Conservation (phyloP, 2,797 vertebrate species). For the Nyctalus aviator region DNA sequence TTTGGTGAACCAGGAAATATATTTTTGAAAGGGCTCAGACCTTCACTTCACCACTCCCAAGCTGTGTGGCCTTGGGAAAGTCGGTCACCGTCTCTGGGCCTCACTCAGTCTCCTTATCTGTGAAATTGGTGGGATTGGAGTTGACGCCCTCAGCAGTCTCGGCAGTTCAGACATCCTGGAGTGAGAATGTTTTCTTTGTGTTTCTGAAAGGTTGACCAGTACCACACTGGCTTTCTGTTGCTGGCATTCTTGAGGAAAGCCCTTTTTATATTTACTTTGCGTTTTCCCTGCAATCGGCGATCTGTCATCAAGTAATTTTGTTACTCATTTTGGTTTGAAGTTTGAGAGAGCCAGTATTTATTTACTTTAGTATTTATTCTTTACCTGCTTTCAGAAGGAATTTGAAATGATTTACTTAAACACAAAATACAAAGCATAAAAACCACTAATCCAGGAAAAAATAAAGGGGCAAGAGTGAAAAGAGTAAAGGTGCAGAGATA, state of each 20-base stretch:
- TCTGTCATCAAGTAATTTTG: conserved; percentile 27
- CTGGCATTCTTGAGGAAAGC: background rate
- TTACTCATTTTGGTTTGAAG: conserved; percentile 41
- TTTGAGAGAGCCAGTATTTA: conserved; percentile 9
- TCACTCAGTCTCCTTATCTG: background rate
- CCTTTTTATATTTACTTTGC: conserved; percentile 39
- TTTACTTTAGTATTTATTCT: conserved; percentile 44
- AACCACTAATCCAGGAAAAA: background rate
- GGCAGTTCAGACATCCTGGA: background rate
- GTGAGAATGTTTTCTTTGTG: background rate
- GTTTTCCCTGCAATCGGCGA: conserved; percentile 23
- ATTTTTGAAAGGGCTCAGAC: background rate
- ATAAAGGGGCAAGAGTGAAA: background rate
- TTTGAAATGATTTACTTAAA: background rate
- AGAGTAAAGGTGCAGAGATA: background rate
- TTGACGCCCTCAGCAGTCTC: background rate
- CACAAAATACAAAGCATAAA: background rate
- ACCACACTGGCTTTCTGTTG: background rate
- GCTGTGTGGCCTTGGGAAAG: background rate
- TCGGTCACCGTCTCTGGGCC: background rate
- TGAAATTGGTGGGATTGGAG: background rate
- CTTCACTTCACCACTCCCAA: accelerated
- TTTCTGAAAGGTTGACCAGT: background rate
- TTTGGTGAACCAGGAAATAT: background rate
- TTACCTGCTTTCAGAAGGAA: conserved; percentile 15